These are phyloP conservation scores for Microcebus lehilahytsara DNA, from an alignment of 2,113 vertebrate genomes.

Conservation along the genomic window DNA sequence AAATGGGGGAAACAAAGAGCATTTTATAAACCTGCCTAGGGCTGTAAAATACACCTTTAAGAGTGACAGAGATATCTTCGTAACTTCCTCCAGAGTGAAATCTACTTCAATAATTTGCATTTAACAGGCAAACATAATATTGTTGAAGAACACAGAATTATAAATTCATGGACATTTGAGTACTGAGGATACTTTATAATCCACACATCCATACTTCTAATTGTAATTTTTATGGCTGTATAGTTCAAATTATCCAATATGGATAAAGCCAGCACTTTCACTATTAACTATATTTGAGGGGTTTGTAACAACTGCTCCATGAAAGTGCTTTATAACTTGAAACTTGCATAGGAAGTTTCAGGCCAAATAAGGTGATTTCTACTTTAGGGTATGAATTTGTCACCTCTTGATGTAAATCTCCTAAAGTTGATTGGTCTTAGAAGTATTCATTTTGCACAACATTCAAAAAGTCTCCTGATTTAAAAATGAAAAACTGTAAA, in stretches of 20 bases:
- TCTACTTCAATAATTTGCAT: slow-evolving; percentile 73
- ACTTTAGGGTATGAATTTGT: slow-evolving; percentile 26
- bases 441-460: slow-evolving; percentile 61
- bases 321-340: slow-evolving; percentile 58
- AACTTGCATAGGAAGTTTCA: slow-evolving; percentile 48
- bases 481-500: slow-evolving; percentile 69
- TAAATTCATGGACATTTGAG: slow-evolving; percentile 73
- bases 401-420: slow-evolving; percentile 55
- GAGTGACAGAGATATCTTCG: slow-evolving; percentile 68
- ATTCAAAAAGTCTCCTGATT: slow-evolving; percentile 57
- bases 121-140: slow-evolving; percentile 75
- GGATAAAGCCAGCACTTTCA: slow-evolving; percentile 72
- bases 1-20: slow-evolving; percentile 44
- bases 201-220: slow-evolving; percentile 69
- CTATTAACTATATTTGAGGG: slow-evolving; percentile 71
- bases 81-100: slow-evolving; percentile 73
- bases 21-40: slow-evolving; percentile 74
- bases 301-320: slow-evolving; percentile 50
- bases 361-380: slow-evolving; percentile 41
- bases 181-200: slow-evolving; percentile 77
- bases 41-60: slow-evolving; percentile 77
- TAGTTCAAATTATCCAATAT: slow-evolving; percentile 62
- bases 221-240: slow-evolving; percentile 74
- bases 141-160: slow-evolving; percentile 79
- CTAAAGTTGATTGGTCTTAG: slow-evolving; percentile 54